Percentiles rank a stretch among this genome's conserved stretches.
phyloP scores from a whole-genome alignment of 2,888 invertebrate genomes.

The Chloroclystis v-ata region DNA sequence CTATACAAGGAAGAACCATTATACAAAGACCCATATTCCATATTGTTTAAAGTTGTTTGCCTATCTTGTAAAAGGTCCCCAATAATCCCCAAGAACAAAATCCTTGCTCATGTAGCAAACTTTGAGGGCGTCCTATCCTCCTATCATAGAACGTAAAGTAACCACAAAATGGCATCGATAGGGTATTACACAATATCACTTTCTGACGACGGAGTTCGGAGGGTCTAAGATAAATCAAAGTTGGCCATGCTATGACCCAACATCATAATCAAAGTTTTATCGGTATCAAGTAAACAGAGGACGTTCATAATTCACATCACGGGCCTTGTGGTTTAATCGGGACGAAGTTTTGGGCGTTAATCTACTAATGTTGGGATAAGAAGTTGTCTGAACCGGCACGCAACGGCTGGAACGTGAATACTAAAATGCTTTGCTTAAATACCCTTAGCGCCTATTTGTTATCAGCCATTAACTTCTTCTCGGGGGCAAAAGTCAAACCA shows the following conservation, averaged over 20 bases:
- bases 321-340: slow-evolving; percentile 52
- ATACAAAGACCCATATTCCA: too few relatives aligned
- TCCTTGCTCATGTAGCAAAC: too few relatives aligned
- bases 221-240: slow-evolving; percentile 1
- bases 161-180: neutral
- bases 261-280: slow-evolving; percentile 13
- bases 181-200: neutral
- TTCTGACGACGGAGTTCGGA: neutral
- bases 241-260: slow-evolving; percentile 5
- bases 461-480: neutral
- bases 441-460: neutral
- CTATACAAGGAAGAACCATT: too few relatives aligned
- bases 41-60: too few relatives aligned
- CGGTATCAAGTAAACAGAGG: slow-evolving; percentile 15
- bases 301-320: slow-evolving; percentile 49
- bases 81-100: too few relatives aligned
- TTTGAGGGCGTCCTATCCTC: too few relatives aligned
- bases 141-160: too few relatives aligned
- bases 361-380: slow-evolving; percentile 48
- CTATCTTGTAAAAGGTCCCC: too few relatives aligned
- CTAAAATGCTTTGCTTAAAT: slow-evolving; percentile 5
- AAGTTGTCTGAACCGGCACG: slow-evolving; percentile 15
- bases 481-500: too few relatives aligned
- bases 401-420: slow-evolving; percentile 11
- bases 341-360: slow-evolving; percentile 52